These are phyloP conservation scores for Isaurus tuberculatus DNA, from an alignment of 92 coral and sea anemone species.

Conservation along the genomic window DNA sequence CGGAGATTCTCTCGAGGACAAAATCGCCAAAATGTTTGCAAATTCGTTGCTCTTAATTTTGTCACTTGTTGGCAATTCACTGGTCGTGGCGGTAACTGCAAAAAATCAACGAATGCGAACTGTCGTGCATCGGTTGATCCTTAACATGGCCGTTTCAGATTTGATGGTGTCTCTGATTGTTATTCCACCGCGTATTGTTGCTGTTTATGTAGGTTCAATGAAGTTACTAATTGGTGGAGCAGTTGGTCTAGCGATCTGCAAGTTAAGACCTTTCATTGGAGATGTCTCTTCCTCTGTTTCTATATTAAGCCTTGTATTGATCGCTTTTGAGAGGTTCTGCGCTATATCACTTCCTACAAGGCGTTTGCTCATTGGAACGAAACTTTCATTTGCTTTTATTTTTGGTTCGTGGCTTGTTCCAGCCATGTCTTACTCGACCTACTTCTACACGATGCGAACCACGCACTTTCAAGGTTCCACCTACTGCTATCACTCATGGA, in stretches of 20 bases:
- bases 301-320: background rate
- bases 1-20: too few relatives aligned
- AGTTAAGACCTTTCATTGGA: constrained; percentile 2
- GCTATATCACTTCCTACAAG: constrained; percentile 19
- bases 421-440: too few relatives aligned
- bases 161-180: constrained; percentile 13
- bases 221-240: background rate
- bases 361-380: constrained; percentile 10
- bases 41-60: constrained; percentile 12
- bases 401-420: too few relatives aligned
- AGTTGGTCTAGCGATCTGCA: too few relatives aligned
- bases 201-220: background rate
- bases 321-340: constrained; percentile 17
- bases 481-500: too few relatives aligned
- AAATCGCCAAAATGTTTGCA: constrained; percentile 1
- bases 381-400: constrained; percentile 3
- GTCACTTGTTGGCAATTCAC: constrained; percentile 13
- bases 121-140: constrained; percentile 13
- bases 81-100: constrained; percentile 8
- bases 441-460: too few relatives aligned
- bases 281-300: constrained; percentile 23
- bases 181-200: background rate
- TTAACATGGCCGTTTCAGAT: constrained; percentile 33
- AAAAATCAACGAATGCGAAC: constrained; percentile 30
- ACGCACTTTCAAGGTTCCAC: too few relatives aligned